These are phyloP conservation scores for Hemibagrus wyckioides DNA, from an alignment of 2,113 vertebrate genomes.

Conservation along the genomic window DNA sequence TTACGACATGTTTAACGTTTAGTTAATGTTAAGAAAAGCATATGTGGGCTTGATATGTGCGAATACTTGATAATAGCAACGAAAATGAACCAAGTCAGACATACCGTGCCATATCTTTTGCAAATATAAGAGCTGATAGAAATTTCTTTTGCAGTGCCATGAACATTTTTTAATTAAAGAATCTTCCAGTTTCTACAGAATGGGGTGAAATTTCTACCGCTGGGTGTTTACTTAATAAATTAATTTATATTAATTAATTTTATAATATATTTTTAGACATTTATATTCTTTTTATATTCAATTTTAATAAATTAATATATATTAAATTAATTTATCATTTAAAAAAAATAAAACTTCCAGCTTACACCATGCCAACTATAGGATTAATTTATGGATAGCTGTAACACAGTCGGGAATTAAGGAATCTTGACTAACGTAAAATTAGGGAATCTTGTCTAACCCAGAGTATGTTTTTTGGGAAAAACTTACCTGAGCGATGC, in stretches of 20 bases:
- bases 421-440: neutral
- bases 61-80: neutral
- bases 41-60: neutral
- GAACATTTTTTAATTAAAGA: neutral
- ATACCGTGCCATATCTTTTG: neutral
- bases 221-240: no score
- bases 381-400: neutral
- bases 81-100: neutral
- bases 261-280: no score
- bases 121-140: neutral
- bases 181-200: neutral
- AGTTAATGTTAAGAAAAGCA: neutral
- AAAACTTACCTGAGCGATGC: conserved; percentile 82
- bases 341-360: neutral
- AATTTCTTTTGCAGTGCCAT: neutral
- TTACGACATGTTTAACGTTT: conserved; percentile 44
- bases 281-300: no score
- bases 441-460: neutral
- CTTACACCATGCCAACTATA: neutral
- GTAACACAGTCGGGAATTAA: no score
- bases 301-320: no score
- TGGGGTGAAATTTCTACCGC: no score
- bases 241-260: no score
- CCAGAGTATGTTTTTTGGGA: neutral
- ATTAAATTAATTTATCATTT: no score